These are phyloP conservation scores for Tolypeutes matacus DNA, from an alignment of 2,797 vertebrate genomes.

Conservation along the genomic window DNA sequence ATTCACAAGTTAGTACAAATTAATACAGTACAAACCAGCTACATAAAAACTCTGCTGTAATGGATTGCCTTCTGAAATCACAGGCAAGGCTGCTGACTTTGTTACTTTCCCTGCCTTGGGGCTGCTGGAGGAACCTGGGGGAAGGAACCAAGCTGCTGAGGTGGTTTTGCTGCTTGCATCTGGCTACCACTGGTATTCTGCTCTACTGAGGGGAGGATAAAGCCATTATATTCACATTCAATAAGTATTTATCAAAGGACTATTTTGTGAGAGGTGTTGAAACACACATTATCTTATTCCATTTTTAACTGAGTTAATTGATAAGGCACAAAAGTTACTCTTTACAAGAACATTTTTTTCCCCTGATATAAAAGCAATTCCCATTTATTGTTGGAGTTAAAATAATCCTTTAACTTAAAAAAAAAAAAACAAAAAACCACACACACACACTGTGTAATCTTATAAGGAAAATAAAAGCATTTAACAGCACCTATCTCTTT, in stretches of 20 bases:
- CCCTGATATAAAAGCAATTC: background rate
- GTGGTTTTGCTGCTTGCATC: background rate
- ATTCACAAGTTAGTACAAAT: slow-evolving; percentile 44
- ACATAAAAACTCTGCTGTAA: slow-evolving; percentile 7
- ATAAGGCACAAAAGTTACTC: slow-evolving; percentile 7
- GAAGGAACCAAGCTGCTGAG: background rate
- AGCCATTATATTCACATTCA: background rate
- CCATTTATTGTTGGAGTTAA: background rate
- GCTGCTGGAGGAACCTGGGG: background rate
- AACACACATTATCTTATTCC: background rate
- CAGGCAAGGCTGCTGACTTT: slow-evolving; percentile 35
- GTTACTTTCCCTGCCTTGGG: background rate
- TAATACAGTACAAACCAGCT: background rate
- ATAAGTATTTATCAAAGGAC: slow-evolving; percentile 21
- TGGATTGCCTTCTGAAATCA: slow-evolving; percentile 61
- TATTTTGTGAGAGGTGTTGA: background rate
- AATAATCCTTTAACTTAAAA: background rate
- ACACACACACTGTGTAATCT: background rate
- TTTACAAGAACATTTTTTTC: slow-evolving; percentile 23
- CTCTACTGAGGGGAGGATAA: background rate
- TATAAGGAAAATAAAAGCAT: background rate
- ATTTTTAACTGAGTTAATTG: background rate
- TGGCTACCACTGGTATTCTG: background rate
- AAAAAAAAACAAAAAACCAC: too few relatives aligned
- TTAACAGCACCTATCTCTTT: background rate